Evolutionary conservation across 2,888 invertebrate species (phyloP).

Genomic region (Ophion ellenae): DNA sequence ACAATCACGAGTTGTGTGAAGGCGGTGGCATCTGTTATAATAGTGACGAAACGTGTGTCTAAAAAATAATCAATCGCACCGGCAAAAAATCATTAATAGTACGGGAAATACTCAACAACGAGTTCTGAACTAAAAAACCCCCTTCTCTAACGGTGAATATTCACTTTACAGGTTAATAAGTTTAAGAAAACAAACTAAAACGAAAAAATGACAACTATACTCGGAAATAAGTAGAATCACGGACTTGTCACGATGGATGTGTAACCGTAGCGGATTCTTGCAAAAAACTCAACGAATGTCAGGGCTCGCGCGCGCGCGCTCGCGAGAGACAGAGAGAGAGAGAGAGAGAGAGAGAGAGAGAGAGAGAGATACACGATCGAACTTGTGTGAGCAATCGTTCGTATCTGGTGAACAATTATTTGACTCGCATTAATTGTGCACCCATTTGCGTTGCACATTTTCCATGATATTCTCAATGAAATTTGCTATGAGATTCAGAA

Average conservation of each 20-base stretch:
- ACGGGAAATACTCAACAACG: neutral
- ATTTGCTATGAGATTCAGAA: neutral
- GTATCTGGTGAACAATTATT: constrained; percentile 44
- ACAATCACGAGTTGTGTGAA: constrained; percentile 68
- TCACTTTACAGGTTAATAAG: neutral
- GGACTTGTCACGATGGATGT: neutral
- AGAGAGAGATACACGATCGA: constrained; percentile 17
- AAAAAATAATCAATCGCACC: constrained; percentile 27
- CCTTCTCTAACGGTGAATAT: neutral
- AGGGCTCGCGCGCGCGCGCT: constrained; percentile 18
- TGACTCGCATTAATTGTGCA: neutral
- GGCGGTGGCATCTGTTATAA: constrained; percentile 60
- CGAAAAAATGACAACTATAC: neutral
- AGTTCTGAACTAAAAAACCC: neutral
- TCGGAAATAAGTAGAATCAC: constrained; percentile 1
- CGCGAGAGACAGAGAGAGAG: no score
- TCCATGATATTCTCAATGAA: neutral
- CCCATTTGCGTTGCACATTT: neutral
- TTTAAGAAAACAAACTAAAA: constrained; percentile 1
- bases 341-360: no score
- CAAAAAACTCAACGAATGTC: constrained; percentile 51
- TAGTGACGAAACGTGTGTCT: constrained; percentile 27
- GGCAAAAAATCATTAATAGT: constrained; percentile 8
- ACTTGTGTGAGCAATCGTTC: constrained; percentile 36
- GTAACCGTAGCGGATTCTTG: constrained; percentile 7